Conservation (phyloP, 1,140 invertebrate species). For the Papilio machaon region DNA sequence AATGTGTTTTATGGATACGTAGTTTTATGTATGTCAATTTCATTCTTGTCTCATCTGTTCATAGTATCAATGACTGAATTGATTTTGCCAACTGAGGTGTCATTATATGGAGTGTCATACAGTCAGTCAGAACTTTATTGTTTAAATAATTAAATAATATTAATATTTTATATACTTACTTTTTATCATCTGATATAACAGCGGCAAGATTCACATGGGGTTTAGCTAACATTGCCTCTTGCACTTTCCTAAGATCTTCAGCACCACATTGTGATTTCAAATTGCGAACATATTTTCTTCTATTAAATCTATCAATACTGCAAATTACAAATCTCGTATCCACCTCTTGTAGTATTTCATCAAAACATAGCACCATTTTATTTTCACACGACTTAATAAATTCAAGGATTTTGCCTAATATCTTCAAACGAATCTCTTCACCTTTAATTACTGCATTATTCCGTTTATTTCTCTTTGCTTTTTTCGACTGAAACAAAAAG, state of each 20-base stretch:
- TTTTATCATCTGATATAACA: neutral
- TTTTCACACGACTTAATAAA: neutral
- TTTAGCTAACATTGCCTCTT: neutral
- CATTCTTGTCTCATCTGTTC: too few species aligned
- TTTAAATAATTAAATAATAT: neutral
- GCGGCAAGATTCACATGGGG: neutral
- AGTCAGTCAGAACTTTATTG: neutral
- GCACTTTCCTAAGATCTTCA: neutral
- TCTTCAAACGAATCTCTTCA: neutral
- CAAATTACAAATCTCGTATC: neutral
- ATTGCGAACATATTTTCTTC: constrained; percentile 4
- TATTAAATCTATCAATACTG: constrained; percentile 6
- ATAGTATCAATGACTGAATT: too few species aligned
- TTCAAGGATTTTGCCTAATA: neutral
- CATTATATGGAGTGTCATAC: neutral
- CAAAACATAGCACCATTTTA: neutral
- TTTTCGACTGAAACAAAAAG: constrained; percentile 1
- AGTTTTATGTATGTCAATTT: too few species aligned
- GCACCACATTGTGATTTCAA: neutral
- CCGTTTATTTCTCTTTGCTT: neutral
- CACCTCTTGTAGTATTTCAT: neutral
- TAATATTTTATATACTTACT: neutral
- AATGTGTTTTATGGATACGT: too few species aligned
- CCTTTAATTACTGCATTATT: neutral
- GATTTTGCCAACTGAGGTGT: neutral